Conservation (phyloP, 2,888 invertebrate species). For the Himalopsyche tibetana region DNA sequence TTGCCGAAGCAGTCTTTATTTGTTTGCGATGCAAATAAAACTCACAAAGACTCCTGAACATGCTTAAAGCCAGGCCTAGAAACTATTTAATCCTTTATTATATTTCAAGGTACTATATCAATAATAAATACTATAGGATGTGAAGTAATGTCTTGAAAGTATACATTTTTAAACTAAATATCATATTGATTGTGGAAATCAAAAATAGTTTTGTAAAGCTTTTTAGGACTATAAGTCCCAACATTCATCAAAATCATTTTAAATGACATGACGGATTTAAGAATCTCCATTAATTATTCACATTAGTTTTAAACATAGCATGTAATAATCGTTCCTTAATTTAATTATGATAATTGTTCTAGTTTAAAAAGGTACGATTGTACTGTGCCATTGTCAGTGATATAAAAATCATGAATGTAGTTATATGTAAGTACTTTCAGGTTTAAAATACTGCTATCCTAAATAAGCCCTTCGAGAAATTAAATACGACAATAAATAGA, state of each 20-base stretch:
- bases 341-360: neutral
- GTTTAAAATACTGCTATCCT: neutral
- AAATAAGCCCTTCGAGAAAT: neutral
- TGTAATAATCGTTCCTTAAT: neutral
- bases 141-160: no score
- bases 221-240: neutral
- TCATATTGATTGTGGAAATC: neutral
- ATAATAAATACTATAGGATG: no score
- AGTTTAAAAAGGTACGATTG: neutral
- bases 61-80: no score
- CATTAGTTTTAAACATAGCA: neutral
- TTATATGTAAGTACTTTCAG: neutral
- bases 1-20: no score
- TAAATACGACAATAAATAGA: neutral
- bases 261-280: constrained; percentile 4
- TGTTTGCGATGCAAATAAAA: no score
- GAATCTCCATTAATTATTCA: constrained; percentile 6
- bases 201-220: neutral
- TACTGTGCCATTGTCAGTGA: constrained; percentile 11
- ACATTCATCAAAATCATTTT: neutral
- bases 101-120: no score
- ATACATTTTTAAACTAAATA: neutral
- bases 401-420: neutral
- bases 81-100: no score
- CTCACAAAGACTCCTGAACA: no score